Evolutionary conservation across 2,797 vertebrate species (phyloP).

Genomic region (Squalus acanthias): DNA sequence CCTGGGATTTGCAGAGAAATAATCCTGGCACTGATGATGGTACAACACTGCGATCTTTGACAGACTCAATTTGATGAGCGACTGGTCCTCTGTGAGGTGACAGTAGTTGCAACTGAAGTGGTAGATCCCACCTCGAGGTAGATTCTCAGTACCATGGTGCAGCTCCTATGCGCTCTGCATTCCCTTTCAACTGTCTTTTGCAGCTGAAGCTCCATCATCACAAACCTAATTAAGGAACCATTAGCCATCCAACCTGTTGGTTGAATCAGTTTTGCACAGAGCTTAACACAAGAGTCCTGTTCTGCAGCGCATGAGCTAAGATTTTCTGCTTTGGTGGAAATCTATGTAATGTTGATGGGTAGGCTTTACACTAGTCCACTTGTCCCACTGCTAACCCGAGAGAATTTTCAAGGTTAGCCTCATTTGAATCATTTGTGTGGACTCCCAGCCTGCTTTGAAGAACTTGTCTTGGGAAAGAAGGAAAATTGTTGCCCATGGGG

Average conservation of each 20-base stretch:
- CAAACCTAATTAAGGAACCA: neutral
- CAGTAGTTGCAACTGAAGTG: neutral
- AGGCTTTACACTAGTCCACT: neutral
- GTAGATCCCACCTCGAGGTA: neutral
- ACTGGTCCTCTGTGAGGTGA: neutral
- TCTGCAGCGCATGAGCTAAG: neutral
- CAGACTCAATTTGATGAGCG: neutral
- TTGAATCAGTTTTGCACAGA: neutral
- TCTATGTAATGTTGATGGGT: neutral
- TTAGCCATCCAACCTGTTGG: neutral
- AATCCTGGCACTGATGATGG: neutral
- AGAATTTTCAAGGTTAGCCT: neutral
- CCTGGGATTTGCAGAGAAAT: neutral
- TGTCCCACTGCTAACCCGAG: neutral
- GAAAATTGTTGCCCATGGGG: neutral
- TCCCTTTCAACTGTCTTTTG: neutral
- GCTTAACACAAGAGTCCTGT: neutral
- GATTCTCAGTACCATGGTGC: neutral
- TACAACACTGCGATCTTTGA: neutral
- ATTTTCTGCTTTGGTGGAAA: neutral
- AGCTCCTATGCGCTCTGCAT: neutral
- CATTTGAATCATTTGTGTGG: neutral
- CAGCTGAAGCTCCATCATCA: neutral
- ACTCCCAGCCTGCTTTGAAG: neutral
- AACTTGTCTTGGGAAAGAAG: neutral